Conservation (phyloP, 2,113 vertebrate genomes). For the Cynopterus brachyotis region DNA sequence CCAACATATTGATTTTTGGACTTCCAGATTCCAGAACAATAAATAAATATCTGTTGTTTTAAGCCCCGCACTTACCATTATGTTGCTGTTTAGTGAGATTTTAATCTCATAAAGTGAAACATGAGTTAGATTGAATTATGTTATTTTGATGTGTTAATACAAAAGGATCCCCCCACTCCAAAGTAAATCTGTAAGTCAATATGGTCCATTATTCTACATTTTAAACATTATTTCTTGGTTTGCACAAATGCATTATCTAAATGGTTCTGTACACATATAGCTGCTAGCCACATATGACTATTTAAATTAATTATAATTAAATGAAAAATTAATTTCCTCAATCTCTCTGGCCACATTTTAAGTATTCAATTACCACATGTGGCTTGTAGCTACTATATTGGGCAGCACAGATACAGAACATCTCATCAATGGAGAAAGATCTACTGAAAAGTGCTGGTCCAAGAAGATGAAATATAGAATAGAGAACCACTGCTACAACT, state of each 20-base stretch:
- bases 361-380: neutral
- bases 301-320: slow-evolving; percentile 21
- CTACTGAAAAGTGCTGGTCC: neutral
- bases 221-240: slow-evolving; percentile 28
- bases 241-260: slow-evolving; percentile 13
- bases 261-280: neutral
- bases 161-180: neutral
- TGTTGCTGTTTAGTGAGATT: neutral
- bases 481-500: neutral
- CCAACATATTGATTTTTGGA: neutral
- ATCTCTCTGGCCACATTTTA: neutral
- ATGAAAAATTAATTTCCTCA: slow-evolving; percentile 31
- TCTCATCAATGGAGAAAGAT: neutral
- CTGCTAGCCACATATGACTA: neutral
- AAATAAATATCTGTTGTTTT: neutral
- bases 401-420: neutral
- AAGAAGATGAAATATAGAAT: neutral
- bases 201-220: neutral
- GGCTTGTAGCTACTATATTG: neutral
- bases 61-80: neutral
- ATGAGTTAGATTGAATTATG: neutral
- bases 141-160: neutral
- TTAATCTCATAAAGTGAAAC: slow-evolving; percentile 33
- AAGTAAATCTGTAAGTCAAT: slow-evolving; percentile 18
- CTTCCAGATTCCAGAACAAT: neutral